A percentile compares a stretch with the other conserved stretches of the same genome.
phyloP scores from a whole-genome alignment of 35 echinoderm and acorn worm genomes.

The Acanthaster planci region DNA sequence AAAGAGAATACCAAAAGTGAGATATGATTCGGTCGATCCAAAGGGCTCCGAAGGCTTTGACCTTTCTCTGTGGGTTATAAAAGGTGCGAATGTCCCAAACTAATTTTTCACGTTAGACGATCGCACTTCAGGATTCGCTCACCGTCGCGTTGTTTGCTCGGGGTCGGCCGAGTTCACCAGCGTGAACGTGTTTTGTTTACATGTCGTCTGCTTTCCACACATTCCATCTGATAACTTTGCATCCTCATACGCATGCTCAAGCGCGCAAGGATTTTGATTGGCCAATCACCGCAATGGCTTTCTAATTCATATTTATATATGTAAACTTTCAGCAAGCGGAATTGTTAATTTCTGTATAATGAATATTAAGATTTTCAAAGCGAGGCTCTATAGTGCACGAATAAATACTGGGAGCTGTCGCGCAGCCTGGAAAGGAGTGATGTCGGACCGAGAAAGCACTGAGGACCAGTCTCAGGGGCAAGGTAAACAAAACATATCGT shows the following conservation, averaged over 20 bases:
- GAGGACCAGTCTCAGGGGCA: constrained; percentile 96
- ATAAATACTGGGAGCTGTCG: background rate
- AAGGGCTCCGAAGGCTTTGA: too few species aligned
- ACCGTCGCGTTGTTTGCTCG: too few species aligned
- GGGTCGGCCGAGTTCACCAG: too few species aligned
- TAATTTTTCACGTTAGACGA: too few species aligned
- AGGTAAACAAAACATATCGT: constrained; percentile 60
- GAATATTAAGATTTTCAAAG: constrained; percentile 7
- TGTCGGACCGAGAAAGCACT: constrained; percentile 93
- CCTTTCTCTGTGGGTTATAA: too few species aligned
- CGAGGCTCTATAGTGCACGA: constrained; percentile 2
- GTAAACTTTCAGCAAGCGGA: background rate
- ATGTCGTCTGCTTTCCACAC: constrained; percentile 13
- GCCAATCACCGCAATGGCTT: background rate
- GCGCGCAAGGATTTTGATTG: background rate
- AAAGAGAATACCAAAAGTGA: too few species aligned
- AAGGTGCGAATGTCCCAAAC: too few species aligned
- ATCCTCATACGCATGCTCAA: background rate
- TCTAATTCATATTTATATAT: background rate
- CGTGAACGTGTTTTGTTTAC: constrained; percentile 23
- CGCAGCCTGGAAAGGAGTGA: constrained; percentile 54
- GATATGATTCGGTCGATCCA: too few species aligned
- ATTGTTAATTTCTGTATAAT: background rate
- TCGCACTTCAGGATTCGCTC: too few species aligned
- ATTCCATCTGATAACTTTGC: constrained; percentile 15